A percentile compares a stretch with the other conserved stretches of the same genome.
phyloP scores from a whole-genome alignment of 2,888 invertebrate species.

The Hirudinaria manillensis region DNA sequence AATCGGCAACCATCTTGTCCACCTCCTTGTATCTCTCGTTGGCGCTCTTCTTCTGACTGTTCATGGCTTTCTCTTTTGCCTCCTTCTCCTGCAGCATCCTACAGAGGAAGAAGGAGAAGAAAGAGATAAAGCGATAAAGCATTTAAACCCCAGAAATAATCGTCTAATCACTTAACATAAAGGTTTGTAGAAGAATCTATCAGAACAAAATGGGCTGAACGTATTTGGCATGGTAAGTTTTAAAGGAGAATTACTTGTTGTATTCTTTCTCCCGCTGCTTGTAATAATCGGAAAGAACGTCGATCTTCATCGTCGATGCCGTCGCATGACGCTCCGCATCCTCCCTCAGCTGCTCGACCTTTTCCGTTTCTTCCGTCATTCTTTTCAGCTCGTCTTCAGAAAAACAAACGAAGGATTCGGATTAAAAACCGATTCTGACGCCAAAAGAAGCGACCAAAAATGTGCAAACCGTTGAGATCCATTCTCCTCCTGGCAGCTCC shows the following conservation, averaged over 20 bases:
- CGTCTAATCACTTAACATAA: neutral
- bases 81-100: conserved; percentile 27
- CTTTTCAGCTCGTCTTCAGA: conserved; percentile 42
- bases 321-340: conserved; percentile 66
- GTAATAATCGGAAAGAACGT: conserved; percentile 80
- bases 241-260: conserved; percentile 55
- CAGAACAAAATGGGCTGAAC: too few relatives aligned
- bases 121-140: neutral
- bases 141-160: neutral
- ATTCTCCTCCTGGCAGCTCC: conserved; percentile 47
- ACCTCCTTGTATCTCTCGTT: conserved; percentile 25
- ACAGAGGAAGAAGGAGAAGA: neutral
- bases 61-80: conserved; percentile 28
- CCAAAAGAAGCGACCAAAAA: neutral
- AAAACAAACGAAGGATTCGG: neutral
- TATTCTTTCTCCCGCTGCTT: conserved; percentile 81
- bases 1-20: conserved; percentile 25
- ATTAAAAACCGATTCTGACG: neutral
- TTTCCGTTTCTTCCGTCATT: conserved; percentile 46
- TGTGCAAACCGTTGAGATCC: conserved; percentile 46
- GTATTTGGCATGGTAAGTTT: too few relatives aligned
- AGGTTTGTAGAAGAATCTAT: too few relatives aligned
- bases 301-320: conserved; percentile 75
- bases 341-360: conserved; percentile 47
- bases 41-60: conserved; percentile 15